Percentiles rank a stretch among this genome's conserved stretches.
These are phyloP conservation scores for Scaptomyza hsui DNA, from an alignment of 1,140 invertebrate genomes.

Conservation along the genomic window DNA sequence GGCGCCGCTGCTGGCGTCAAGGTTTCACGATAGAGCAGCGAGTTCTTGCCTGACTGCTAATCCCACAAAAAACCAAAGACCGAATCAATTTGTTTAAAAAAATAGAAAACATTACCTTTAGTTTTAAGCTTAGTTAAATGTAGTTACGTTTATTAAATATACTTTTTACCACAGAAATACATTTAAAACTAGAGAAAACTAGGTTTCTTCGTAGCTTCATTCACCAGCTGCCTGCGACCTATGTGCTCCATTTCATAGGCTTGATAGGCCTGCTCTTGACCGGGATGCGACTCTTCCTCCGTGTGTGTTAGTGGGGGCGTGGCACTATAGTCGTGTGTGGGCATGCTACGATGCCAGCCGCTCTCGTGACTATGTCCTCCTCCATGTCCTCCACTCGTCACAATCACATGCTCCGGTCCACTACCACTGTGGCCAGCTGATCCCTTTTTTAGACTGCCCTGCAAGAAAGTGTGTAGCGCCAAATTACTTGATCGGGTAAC, in stretches of 20 bases:
- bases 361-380: conserved; percentile 83
- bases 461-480: conserved; percentile 65
- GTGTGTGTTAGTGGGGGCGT: conserved; percentile 35
- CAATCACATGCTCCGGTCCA: conserved; percentile 85
- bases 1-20: conserved; percentile 34
- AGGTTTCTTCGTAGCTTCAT: conserved; percentile 3
- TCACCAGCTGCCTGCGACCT: conserved; percentile 41
- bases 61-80: conserved; percentile 70
- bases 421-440: conserved; percentile 85
- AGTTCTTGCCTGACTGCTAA: conserved; percentile 5
- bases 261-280: conserved; percentile 51
- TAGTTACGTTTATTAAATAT: conserved; percentile 50
- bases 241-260: conserved; percentile 51
- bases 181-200: conserved; percentile 65
- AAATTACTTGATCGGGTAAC: conserved; percentile 46
- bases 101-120: conserved; percentile 18
- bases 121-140: conserved; percentile 59
- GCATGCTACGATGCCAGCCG: conserved; percentile 80
- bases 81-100: too few species aligned
- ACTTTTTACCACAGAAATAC: conserved; percentile 58
- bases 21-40: conserved; percentile 52
- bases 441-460: conserved; percentile 87
- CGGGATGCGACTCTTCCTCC: conserved; percentile 22
- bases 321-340: conserved; percentile 49
- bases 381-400: conserved; percentile 83